These are phyloP conservation scores for Phoebastria nigripes DNA, from an alignment of 2,797 vertebrate species.

Conservation along the genomic window DNA sequence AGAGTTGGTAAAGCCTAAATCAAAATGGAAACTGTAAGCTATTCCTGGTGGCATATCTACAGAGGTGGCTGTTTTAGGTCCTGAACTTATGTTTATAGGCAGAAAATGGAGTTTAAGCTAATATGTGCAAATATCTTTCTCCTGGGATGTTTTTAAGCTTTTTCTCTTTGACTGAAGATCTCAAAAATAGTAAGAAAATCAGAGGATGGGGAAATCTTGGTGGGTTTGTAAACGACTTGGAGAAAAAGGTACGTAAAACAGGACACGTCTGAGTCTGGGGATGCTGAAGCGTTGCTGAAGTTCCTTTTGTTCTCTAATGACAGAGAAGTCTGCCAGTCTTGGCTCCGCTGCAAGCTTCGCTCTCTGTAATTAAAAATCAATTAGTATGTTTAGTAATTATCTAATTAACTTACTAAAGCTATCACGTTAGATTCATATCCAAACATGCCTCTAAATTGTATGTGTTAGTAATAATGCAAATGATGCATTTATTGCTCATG, in stretches of 20 bases:
- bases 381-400: constrained; percentile 55
- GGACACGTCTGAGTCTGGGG: background rate
- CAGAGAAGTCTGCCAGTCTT: constrained; percentile 27
- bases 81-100: background rate
- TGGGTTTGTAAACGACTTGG: background rate
- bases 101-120: background rate
- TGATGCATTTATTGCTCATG: background rate
- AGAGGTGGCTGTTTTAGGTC: background rate
- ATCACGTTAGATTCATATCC: constrained; percentile 50
- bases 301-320: constrained; percentile 16
- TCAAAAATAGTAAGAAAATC: background rate
- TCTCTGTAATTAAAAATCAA: constrained; percentile 65
- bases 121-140: background rate
- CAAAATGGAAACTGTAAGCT: background rate
- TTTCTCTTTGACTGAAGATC: background rate
- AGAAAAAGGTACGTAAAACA: background rate
- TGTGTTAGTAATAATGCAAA: constrained; percentile 21
- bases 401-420: constrained; percentile 57
- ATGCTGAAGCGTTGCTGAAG: background rate
- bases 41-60: fast-evolving
- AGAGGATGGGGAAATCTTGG: background rate
- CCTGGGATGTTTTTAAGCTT: background rate
- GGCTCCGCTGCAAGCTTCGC: background rate
- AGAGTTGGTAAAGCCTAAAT: background rate
- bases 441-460: constrained; percentile 28